phyloP scores from a whole-genome alignment of 2,797 vertebrate genomes.

The Ambastaia sidthimunki region DNA sequence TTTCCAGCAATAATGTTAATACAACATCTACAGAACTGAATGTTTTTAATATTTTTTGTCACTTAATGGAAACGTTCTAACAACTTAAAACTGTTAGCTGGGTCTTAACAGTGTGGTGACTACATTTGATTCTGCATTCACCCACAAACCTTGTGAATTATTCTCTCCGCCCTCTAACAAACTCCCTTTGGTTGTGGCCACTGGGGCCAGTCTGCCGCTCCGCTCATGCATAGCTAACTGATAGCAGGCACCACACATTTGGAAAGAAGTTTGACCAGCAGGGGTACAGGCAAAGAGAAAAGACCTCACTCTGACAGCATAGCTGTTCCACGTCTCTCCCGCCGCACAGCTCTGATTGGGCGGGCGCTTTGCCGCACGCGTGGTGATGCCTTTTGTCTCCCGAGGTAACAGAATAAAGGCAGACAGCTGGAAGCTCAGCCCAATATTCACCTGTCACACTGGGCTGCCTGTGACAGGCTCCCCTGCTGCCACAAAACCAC shows the following conservation, averaged over 20 bases:
- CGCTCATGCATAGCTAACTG: no score
- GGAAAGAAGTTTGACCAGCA: constrained; percentile 47
- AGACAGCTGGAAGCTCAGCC: constrained; percentile 50
- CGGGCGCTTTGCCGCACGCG: constrained; percentile 49
- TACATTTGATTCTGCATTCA: constrained; percentile 46
- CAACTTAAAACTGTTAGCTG: no score
- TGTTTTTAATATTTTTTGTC: no score
- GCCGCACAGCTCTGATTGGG: constrained; percentile 24
- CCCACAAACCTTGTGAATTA: no score
- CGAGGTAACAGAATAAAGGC: constrained; percentile 52
- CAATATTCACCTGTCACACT: constrained; percentile 60
- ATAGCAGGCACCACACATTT: constrained; percentile 41
- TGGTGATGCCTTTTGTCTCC: constrained; percentile 59
- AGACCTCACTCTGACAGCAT: constrained; percentile 18
- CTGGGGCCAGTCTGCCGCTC: no score
- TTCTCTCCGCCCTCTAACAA: no score
- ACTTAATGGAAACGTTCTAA: no score
- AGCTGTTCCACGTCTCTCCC: constrained; percentile 39
- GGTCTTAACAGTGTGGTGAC: constrained; percentile 44
- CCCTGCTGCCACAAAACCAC: constrained; percentile 46
- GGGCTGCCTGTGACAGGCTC: constrained; percentile 54
- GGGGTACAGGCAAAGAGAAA: constrained; percentile 4
- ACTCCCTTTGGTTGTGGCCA: no score
- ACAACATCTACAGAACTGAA: no score
- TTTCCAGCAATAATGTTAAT: no score